These are phyloP conservation scores for Orthosia gothica DNA, from an alignment of 2,888 invertebrate genomes.

Conservation along the genomic window DNA sequence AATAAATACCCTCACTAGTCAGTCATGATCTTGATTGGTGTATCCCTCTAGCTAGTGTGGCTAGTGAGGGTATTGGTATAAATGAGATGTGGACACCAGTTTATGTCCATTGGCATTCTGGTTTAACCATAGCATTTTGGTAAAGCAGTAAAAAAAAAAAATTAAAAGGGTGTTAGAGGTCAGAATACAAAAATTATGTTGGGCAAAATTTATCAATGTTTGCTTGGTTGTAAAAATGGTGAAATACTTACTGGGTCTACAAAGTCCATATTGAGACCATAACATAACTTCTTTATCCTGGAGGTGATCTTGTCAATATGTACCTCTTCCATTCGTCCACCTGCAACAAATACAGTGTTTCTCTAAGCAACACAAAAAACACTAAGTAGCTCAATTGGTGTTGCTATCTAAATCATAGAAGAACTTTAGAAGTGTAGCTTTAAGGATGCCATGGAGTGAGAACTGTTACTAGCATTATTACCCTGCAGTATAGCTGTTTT, in stretches of 20 bases:
- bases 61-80: too few species aligned
- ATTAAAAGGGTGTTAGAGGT: not conserved
- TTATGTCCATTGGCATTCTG: not conserved
- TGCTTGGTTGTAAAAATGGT: not conserved
- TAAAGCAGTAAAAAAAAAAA: not conserved
- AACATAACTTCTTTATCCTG: conserved; percentile 98
- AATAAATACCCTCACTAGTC: too few species aligned
- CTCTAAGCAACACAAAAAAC: not conserved
- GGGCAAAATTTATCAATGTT: too few species aligned
- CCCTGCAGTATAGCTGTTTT: too few species aligned
- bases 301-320: conserved; percentile 99
- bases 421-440: too few species aligned
- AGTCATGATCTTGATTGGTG: too few species aligned
- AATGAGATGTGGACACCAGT: too few species aligned
- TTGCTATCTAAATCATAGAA: too few species aligned
- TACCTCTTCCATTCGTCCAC: conserved; percentile 97
- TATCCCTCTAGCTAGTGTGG: too few species aligned
- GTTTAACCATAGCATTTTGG: not conserved
- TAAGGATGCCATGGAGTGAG: too few species aligned
- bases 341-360: conserved; percentile 85
- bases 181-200: not conserved
- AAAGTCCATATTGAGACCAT: conserved; percentile 98
- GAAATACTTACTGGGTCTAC: conserved; percentile 96
- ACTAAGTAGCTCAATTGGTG: not conserved
- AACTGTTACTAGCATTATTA: too few species aligned